A percentile compares a stretch with the other conserved stretches of the same genome.
Conservation (phyloP, 2,113 vertebrate species). For the Glaucomys volans region DNA sequence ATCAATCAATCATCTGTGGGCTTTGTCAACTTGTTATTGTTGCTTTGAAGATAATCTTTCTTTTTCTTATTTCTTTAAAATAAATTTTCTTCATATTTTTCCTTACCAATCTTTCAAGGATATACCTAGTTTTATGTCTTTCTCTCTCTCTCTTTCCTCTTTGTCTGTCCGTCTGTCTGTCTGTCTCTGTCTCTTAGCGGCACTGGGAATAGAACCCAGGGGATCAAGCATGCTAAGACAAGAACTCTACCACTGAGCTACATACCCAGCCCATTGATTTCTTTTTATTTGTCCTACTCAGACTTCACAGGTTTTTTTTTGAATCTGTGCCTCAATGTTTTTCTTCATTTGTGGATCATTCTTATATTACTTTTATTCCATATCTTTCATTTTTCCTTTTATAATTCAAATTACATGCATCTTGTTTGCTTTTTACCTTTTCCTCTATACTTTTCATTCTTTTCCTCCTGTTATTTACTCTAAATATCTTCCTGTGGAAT, state of each 20-base stretch:
- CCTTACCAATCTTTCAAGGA: background rate
- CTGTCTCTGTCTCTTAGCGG: too few species aligned
- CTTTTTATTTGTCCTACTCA: background rate
- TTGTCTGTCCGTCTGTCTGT: too few species aligned
- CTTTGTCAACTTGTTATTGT: background rate
- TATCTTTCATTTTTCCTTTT: background rate
- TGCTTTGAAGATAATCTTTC: background rate
- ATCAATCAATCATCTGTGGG: background rate
- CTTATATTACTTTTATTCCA: background rate
- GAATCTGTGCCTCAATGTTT: background rate
- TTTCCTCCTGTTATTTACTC: background rate
- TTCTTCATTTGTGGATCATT: background rate
- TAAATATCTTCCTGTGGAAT: slow-evolving; percentile 13
- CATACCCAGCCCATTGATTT: background rate
- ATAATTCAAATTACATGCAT: background rate
- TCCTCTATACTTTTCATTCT: background rate
- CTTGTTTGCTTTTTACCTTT: background rate
- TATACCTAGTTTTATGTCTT: background rate
- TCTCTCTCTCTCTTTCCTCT: too few species aligned
- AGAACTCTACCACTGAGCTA: too few species aligned
- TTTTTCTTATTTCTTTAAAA: background rate
- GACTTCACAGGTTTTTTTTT: background rate
- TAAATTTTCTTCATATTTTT: background rate
- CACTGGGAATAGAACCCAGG: too few species aligned
- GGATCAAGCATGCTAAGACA: too few species aligned